Percentiles rank a stretch among this genome's conserved stretches.
Conservation (phyloP, 2,888 invertebrate species). For the Limnephilus auricula region DNA sequence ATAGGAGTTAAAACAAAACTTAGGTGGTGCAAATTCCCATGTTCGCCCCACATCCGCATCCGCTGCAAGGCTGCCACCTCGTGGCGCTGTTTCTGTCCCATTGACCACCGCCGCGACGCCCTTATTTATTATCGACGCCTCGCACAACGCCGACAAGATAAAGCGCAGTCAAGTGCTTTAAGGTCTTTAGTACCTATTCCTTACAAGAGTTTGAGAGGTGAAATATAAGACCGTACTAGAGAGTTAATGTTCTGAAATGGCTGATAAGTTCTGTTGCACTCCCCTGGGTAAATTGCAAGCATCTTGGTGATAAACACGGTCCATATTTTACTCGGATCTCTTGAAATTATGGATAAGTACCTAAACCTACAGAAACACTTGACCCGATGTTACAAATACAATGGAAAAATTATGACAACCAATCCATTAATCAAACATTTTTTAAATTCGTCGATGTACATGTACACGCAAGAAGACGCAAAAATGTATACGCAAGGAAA, state of each 20-base stretch:
- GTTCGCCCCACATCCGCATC: not conserved
- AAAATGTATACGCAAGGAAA: not conserved
- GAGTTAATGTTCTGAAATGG: not conserved
- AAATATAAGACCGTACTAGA: not conserved
- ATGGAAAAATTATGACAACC: too few relatives aligned
- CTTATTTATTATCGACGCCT: conserved; percentile 44
- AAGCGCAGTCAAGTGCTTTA: conserved; percentile 13
- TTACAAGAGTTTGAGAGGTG: conserved; percentile 13
- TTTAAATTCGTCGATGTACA: too few relatives aligned
- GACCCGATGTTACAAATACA: too few relatives aligned
- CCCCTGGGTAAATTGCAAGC: not conserved
- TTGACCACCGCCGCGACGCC: conserved; percentile 34
- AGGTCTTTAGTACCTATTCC: conserved; percentile 7
- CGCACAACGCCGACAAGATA: not conserved
- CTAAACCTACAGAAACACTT: too few relatives aligned
- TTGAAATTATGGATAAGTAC: too few relatives aligned
- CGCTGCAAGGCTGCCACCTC: conserved; percentile 4
- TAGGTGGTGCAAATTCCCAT: not conserved
- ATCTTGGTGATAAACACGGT: not conserved
- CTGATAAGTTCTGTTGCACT: not conserved
- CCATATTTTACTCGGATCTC: not conserved
- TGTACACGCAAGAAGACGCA: too few relatives aligned
- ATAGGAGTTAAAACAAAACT: not conserved
- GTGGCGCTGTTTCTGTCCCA: conserved; percentile 34
- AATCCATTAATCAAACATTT: too few relatives aligned